Evolutionary conservation across 2,113 vertebrate species (phyloP), one percentile per base, ranked within the genome.

Genomic region (Leucopsar rothschildi): DNA sequence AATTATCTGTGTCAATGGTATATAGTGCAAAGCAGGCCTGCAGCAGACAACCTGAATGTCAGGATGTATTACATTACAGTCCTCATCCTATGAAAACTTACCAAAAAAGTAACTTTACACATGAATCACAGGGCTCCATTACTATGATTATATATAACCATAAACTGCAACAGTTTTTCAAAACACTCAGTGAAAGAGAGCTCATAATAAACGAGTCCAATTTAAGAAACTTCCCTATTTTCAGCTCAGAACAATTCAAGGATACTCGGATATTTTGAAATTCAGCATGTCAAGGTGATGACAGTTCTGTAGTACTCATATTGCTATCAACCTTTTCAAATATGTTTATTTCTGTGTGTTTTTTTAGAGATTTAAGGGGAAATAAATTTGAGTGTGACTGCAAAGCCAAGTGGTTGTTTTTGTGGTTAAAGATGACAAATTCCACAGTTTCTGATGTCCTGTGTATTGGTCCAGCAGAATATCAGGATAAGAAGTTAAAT

Each of bases 341-440:
- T 64, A 33, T 77, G 53, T 95, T 82, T 92, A 42, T 95, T 97
- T 98, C 90, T 96, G 88, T 94, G 63, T 96, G 78, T 95, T 77
- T 95, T 93, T 97, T 94, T 97, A 99, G 99, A 96, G 99, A 99
- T 95, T 98, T 99, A 97, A 98, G 99, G 96, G 99, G 99, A 82
- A 99, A 99, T 97, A 98, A 98, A 82, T 99, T 99, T 93, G 98
- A 99, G 94, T 99, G 99, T 93, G 99, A 99, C 98, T 99, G 99
- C 97, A 98, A 99, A 94, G 98, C 98, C 91, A 99, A 99, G 97
- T 99, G 99, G 99, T 95, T 99, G 96, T 99, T 99, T 98, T 97
- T 96, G 88, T 99, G 99, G 99, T 93, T 99, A 97, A 99, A 99
- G 97, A 99, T 97, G 98, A 99, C 99, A 92, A 99, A 99, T 81